Percentiles rank a stretch among this genome's conserved stretches.
phyloP scores from a whole-genome alignment of 2,888 invertebrate genomes.

The Tipula lateralis region DNA sequence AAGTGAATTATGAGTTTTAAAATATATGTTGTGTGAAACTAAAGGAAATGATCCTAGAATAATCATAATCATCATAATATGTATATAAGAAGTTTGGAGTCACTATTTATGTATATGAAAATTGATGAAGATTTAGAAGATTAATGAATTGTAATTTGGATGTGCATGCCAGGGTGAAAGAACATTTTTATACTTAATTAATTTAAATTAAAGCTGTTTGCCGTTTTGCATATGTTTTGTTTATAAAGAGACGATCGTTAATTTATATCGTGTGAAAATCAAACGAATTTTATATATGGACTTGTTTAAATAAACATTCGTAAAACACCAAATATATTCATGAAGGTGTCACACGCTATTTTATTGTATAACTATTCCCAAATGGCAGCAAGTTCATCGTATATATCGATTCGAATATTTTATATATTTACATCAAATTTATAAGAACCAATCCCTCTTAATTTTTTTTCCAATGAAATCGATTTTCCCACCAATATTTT shows the following conservation, averaged over 20 bases:
- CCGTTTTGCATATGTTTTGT: background rate
- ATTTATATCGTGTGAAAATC: constrained; percentile 11
- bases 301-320: background rate
- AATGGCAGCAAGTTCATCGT: background rate
- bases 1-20: constrained; percentile 27
- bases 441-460: background rate
- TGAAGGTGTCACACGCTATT: background rate
- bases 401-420: background rate
- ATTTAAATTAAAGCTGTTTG: background rate
- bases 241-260: background rate
- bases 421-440: background rate
- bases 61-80: constrained; percentile 7
- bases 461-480: background rate
- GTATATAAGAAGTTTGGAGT: background rate
- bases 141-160: background rate
- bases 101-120: background rate
- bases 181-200: constrained; percentile 13
- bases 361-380: background rate
- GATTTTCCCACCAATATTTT: background rate
- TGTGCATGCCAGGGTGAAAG: constrained; percentile 19
- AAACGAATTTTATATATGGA: background rate
- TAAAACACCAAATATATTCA: background rate
- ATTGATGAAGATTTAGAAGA: constrained; percentile 11
- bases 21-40: constrained; percentile 30
- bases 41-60: constrained; percentile 29